A percentile compares a stretch with the other conserved stretches of the same genome.
phyloP scores from a whole-genome alignment of 1,140 invertebrate genomes.

The Mycetomoellerius zeteki region DNA sequence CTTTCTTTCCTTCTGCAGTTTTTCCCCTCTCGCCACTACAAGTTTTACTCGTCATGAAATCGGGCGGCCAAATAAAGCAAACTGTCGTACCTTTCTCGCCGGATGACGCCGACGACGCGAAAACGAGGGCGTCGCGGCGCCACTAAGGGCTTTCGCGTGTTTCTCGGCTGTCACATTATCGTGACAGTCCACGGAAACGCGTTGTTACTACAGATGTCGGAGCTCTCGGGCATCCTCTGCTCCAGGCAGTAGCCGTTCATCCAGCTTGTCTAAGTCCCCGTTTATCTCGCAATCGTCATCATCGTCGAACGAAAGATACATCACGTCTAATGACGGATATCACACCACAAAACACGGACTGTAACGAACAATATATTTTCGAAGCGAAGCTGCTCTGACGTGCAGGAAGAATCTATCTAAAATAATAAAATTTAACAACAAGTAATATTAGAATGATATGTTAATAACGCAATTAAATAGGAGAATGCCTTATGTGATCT shows the following conservation, averaged over 20 bases:
- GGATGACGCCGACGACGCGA: slow-evolving; percentile 50
- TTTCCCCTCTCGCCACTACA: neutral
- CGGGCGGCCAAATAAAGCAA: slow-evolving; percentile 76
- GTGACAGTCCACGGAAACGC: slow-evolving; percentile 70
- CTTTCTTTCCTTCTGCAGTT: neutral
- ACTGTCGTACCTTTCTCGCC: slow-evolving; percentile 61
- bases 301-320: slow-evolving; percentile 34
- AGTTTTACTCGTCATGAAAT: slow-evolving; percentile 70
- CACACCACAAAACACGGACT: neutral
- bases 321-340: slow-evolving; percentile 50
- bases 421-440: neutral
- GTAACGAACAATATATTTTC: neutral
- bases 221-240: slow-evolving; percentile 53
- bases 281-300: slow-evolving; percentile 50
- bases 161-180: slow-evolving; percentile 81
- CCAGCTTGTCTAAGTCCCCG: neutral
- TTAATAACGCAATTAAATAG: no score
- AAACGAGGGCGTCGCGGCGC: slow-evolving; percentile 53
- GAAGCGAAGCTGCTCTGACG: neutral
- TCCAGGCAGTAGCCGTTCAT: slow-evolving; percentile 20
- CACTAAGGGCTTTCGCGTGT: slow-evolving; percentile 76
- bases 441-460: no score
- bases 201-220: slow-evolving; percentile 62
- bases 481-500: no score
- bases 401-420: neutral